These are phyloP conservation scores for Dissostichus mawsoni DNA, from an alignment of 2,113 vertebrate species.

Conservation along the genomic window DNA sequence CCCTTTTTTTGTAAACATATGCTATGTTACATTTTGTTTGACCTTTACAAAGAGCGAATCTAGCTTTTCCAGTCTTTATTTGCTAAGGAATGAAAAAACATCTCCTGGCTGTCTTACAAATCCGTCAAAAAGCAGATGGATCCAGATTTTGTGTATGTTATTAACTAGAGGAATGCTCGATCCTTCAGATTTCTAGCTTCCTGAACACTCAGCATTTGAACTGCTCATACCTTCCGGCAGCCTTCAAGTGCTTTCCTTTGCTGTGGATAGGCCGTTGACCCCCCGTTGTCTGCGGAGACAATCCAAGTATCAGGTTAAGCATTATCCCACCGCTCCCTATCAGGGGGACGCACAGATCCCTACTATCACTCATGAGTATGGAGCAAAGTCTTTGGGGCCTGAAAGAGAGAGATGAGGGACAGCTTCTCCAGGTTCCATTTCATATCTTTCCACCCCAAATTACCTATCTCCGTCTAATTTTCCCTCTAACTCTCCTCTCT, in stretches of 20 bases:
- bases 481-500: slow-evolving; percentile 32
- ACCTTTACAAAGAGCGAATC: too few species aligned
- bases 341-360: slow-evolving; percentile 43
- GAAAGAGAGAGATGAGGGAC: slow-evolving; percentile 28
- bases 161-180: slow-evolving; percentile 5
- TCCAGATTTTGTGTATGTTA: neutral
- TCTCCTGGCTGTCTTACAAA: neutral
- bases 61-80: too few species aligned
- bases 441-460: slow-evolving; percentile 50
- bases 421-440: slow-evolving; percentile 45
- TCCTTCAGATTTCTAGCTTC: slow-evolving; percentile 55
- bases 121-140: neutral
- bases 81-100: neutral
- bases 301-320: slow-evolving; percentile 49
- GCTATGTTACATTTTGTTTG: neutral
- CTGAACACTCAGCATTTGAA: slow-evolving; percentile 50
- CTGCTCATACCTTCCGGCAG: slow-evolving; percentile 21
- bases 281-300: slow-evolving; percentile 8
- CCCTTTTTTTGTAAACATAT: neutral
- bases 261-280: neutral
- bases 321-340: slow-evolving; percentile 40
- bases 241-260: slow-evolving; percentile 11
- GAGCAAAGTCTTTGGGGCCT: slow-evolving; percentile 25
- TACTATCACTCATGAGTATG: slow-evolving; percentile 45
- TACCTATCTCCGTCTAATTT: slow-evolving; percentile 45